Percentiles rank a stretch among this genome's conserved stretches.
Conservation (phyloP, 2,888 invertebrate species). For the Diarsia brunnea region DNA sequence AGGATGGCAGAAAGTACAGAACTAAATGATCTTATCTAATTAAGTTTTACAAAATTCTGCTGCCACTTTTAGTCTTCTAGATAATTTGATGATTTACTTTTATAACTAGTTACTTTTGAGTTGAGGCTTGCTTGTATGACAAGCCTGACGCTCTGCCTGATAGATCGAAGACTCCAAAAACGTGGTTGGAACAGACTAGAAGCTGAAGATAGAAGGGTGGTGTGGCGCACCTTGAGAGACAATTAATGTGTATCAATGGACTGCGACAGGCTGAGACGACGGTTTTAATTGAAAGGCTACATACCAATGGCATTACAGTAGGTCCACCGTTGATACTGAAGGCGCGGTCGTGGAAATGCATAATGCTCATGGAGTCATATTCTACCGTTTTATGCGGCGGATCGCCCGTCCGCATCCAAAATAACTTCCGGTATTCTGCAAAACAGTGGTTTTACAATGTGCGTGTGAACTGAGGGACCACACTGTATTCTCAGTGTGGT, state of each 20-base stretch:
- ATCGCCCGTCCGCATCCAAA: conserved; percentile 64
- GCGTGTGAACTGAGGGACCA: too few species aligned
- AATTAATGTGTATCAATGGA: neutral
- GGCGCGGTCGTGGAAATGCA: conserved; percentile 85
- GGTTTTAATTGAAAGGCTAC: neutral
- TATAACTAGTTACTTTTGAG: neutral
- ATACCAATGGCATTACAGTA: conserved; percentile 72
- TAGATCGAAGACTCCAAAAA: neutral
- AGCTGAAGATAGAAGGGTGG: neutral
- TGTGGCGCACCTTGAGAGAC: neutral
- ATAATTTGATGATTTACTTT: neutral
- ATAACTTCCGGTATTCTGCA: conserved; percentile 77
- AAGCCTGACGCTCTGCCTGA: neutral
- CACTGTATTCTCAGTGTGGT: too few species aligned
- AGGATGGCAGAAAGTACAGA: neutral
- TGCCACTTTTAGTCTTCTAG: neutral
- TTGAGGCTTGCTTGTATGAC: neutral
- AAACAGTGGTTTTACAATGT: neutral
- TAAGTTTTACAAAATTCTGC: neutral
- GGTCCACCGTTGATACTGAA: conserved; percentile 81
- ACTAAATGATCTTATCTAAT: neutral
- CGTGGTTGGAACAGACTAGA: neutral
- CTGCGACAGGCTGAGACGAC: neutral
- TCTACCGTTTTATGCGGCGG: conserved; percentile 70
- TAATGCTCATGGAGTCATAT: conserved; percentile 83